These are phyloP conservation scores for Noctua comes DNA, from an alignment of 2,888 invertebrate species.

Conservation along the genomic window DNA sequence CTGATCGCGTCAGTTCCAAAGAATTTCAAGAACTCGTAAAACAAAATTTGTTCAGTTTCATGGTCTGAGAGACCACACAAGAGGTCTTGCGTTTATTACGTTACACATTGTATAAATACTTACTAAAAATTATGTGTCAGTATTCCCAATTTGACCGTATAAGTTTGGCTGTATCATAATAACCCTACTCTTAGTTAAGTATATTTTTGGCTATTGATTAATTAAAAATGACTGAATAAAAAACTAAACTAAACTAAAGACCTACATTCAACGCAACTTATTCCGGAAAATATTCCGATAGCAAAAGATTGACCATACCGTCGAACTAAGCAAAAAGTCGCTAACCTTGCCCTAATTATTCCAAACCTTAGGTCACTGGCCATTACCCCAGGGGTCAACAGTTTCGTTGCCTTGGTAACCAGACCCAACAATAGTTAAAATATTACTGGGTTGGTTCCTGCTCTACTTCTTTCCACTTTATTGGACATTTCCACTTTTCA, in stretches of 20 bases:
- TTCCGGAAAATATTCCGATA: neutral
- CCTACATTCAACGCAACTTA: neutral
- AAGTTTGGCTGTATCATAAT: neutral
- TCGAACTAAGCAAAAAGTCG: neutral
- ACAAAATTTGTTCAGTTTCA: neutral
- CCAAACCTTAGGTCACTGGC: neutral
- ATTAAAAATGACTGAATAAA: neutral
- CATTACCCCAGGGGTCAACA: conserved; percentile 1
- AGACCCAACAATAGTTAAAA: neutral
- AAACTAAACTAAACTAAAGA: no score
- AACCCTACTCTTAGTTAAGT: neutral
- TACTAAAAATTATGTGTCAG: neutral
- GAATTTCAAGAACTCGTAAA: neutral
- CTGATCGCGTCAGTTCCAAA: neutral
- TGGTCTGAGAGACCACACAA: no score
- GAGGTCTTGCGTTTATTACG: no score
- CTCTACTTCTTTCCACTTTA: neutral
- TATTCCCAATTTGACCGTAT: neutral
- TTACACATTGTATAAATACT: neutral
- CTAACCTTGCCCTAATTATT: neutral
- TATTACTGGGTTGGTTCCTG: neutral
- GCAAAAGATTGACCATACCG: neutral
- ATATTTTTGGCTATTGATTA: neutral
- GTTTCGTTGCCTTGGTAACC: conserved; percentile 4
- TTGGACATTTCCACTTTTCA: neutral